Conservation (phyloP, 2,888 invertebrate genomes). For the Amblyteles armatorius region DNA sequence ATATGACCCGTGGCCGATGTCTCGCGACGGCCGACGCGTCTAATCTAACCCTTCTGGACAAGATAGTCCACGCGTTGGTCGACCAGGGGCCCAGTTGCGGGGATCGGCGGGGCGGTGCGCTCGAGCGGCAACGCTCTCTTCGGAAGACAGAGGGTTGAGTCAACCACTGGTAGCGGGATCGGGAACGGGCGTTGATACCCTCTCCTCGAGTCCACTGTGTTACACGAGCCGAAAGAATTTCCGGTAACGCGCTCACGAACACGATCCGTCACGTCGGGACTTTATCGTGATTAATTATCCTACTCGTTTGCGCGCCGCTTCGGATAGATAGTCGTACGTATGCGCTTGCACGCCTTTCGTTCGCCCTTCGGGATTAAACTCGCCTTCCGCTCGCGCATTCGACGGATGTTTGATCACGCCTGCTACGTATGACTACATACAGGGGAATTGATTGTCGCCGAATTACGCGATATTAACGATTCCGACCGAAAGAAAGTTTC, state of each 20-base stretch:
- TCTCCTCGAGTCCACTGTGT: slow-evolving; percentile 45
- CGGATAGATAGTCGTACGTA: not conserved
- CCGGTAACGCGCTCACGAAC: slow-evolving; percentile 67
- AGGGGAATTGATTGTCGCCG: slow-evolving; percentile 58
- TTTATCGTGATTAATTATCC: slow-evolving; percentile 73
- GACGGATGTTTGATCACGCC: slow-evolving; percentile 53
- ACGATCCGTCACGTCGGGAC: slow-evolving; percentile 71
- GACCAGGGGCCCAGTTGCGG: slow-evolving; percentile 18
- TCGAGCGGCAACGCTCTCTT: slow-evolving; percentile 46
- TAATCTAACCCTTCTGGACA: slow-evolving; percentile 84
- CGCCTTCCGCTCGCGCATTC: slow-evolving; percentile 43
- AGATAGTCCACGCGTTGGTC: slow-evolving; percentile 77
- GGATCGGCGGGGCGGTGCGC: slow-evolving; percentile 44
- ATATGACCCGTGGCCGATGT: slow-evolving; percentile 79
- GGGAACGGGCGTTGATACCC: slow-evolving; percentile 39
- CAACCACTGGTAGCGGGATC: slow-evolving; percentile 4
- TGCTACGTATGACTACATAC: slow-evolving; percentile 25
- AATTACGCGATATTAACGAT: slow-evolving; percentile 36
- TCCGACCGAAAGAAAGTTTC: too few species aligned
- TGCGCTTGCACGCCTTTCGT: slow-evolving; percentile 51
- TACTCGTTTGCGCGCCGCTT: slow-evolving; percentile 53
- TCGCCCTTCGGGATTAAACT: slow-evolving; percentile 62
- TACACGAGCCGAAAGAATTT: slow-evolving; percentile 69
- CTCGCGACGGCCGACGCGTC: slow-evolving; percentile 78
- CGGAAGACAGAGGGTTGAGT: slow-evolving; percentile 33